Percentiles rank a stretch among this genome's conserved stretches.
phyloP scores from a whole-genome alignment of 2,113 vertebrate genomes.

The Bos indicus region DNA sequence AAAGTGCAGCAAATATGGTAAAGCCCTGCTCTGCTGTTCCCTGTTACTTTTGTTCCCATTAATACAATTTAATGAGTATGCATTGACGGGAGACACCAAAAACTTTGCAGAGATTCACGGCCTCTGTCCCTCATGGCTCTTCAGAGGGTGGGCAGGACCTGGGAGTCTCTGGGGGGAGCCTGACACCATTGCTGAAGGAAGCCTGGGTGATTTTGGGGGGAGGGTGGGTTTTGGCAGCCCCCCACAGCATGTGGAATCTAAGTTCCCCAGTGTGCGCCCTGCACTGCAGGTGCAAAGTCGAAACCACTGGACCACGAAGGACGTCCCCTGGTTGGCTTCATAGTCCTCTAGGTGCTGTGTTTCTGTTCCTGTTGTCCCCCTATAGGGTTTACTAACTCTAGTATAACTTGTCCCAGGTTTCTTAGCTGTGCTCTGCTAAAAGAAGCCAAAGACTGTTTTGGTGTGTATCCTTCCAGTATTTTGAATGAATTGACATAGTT shows the following conservation, averaged over 20 bases:
- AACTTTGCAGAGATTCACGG: background rate
- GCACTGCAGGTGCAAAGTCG: background rate
- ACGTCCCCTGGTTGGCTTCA: background rate
- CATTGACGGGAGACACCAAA: background rate
- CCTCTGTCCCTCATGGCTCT: background rate
- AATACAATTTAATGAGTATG: background rate
- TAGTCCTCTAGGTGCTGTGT: background rate
- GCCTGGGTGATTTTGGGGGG: background rate
- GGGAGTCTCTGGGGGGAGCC: background rate
- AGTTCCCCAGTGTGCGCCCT: background rate
- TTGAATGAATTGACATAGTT: background rate
- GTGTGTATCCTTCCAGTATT: background rate
- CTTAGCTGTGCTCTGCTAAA: background rate
- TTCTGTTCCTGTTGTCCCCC: background rate
- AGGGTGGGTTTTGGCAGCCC: background rate
- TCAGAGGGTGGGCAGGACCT: background rate
- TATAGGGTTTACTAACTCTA: background rate
- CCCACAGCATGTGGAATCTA: background rate
- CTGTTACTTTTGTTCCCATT: background rate
- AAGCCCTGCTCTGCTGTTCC: background rate
- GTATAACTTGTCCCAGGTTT: background rate
- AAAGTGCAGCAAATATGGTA: background rate
- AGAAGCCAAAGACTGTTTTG: background rate
- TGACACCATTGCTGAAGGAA: background rate
- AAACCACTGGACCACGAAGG: background rate